Conservation (phyloP, 2,113 vertebrate species). For the Lanius ludovicianus region DNA sequence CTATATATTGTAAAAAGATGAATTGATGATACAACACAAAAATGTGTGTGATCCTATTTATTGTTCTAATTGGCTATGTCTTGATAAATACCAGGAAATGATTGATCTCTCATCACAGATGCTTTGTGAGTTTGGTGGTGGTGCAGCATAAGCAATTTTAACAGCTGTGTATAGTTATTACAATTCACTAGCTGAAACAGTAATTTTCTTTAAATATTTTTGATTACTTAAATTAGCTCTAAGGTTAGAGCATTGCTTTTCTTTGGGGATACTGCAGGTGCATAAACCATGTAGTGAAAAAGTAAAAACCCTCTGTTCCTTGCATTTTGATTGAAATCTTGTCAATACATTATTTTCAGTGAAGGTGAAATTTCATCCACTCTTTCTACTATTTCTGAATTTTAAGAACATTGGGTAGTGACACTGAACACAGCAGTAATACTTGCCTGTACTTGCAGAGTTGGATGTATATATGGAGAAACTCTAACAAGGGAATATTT, state of each 20-base stretch:
- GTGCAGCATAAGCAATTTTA: constrained; percentile 38
- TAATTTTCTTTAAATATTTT: constrained; percentile 66
- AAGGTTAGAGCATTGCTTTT: constrained; percentile 17
- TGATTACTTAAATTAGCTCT: constrained; percentile 44
- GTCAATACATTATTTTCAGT: background rate
- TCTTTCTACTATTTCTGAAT: background rate
- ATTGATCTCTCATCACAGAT: constrained; percentile 59
- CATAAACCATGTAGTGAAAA: background rate
- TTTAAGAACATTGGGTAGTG: background rate
- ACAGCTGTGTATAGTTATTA: constrained; percentile 37
- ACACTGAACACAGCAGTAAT: background rate
- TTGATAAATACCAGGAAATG: constrained; percentile 43
- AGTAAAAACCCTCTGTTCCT: background rate
- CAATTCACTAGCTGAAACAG: constrained; percentile 36
- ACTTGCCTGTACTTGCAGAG: background rate
- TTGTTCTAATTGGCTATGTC: background rate
- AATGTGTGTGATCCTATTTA: constrained; percentile 6
- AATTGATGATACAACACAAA: constrained; percentile 26
- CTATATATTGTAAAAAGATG: background rate
- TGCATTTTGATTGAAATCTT: background rate
- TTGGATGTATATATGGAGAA: background rate
- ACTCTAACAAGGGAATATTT: background rate
- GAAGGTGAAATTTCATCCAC: background rate
- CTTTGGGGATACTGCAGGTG: background rate
- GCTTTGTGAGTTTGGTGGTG: constrained; percentile 53